phyloP scores from a whole-genome alignment of 2,113 vertebrate species.

The Pitta sordida region DNA sequence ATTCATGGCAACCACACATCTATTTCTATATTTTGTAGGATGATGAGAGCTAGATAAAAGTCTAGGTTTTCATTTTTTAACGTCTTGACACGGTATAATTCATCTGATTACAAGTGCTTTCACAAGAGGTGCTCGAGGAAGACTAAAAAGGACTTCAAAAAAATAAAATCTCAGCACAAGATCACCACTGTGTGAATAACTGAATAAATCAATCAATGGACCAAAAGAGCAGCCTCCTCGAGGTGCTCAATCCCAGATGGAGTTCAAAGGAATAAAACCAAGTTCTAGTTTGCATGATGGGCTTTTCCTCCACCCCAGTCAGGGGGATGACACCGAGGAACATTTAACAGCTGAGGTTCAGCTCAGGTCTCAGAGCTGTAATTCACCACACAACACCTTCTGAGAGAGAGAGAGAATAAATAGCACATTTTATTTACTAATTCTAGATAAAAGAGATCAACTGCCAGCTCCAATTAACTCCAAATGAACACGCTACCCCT shows the following conservation, averaged over 20 bases:
- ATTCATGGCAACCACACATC: constrained; percentile 23
- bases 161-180: not conserved
- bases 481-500: not conserved
- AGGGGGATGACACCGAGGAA: not conserved
- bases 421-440: not conserved
- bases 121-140: not conserved
- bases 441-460: not conserved
- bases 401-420: not conserved
- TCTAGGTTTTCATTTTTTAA: not conserved
- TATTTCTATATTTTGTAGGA: constrained; percentile 25
- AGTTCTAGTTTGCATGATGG: not conserved
- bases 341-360: not conserved
- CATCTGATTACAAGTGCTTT: not conserved
- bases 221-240: not conserved
- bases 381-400: not conserved
- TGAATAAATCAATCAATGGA: not conserved
- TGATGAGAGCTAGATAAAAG: not conserved
- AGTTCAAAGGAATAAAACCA: not conserved
- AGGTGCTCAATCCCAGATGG: not conserved
- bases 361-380: not conserved
- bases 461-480: not conserved
- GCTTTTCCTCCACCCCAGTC: not conserved
- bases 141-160: not conserved
- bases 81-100: not conserved
- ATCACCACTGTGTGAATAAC: not conserved